phyloP scores from a whole-genome alignment of 2,113 vertebrate species.

The Suricata suricatta region DNA sequence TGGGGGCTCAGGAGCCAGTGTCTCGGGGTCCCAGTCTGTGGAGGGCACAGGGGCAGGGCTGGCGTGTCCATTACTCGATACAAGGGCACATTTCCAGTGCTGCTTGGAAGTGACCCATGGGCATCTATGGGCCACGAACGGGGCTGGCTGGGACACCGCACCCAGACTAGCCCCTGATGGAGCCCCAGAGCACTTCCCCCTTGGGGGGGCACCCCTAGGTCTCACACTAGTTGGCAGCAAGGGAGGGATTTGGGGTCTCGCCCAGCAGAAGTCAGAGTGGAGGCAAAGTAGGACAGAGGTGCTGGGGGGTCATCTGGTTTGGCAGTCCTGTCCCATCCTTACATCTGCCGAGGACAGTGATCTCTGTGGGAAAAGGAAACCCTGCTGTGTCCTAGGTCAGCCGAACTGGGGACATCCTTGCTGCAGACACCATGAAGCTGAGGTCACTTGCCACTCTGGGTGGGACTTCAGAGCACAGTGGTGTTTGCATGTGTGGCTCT shows the following conservation, averaged over 20 bases:
- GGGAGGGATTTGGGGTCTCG: accelerated
- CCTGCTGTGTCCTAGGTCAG: too few species aligned
- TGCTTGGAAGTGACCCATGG: neutral
- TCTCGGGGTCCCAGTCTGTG: neutral
- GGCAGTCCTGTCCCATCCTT: too few species aligned
- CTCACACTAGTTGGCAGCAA: neutral
- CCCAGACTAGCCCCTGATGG: neutral
- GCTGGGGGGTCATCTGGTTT: neutral
- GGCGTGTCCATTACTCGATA: neutral
- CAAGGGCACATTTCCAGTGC: neutral
- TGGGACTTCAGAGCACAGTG: too few species aligned
- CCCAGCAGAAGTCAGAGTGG: neutral
- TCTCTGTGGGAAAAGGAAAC: neutral
- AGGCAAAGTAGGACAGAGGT: neutral
- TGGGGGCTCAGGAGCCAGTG: neutral
- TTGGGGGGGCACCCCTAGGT: neutral
- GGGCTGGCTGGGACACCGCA: too few species aligned
- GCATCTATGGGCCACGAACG: neutral
- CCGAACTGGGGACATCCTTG: neutral
- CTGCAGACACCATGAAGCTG: too few species aligned
- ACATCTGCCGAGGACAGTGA: accelerated
- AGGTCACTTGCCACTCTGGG: neutral
- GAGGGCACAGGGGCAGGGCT: neutral
- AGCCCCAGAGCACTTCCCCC: too few species aligned
- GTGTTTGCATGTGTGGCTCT: accelerated